Evolutionary conservation across 2,797 vertebrate genomes (phyloP).

Genomic region (Hypotaenidia okinawae): DNA sequence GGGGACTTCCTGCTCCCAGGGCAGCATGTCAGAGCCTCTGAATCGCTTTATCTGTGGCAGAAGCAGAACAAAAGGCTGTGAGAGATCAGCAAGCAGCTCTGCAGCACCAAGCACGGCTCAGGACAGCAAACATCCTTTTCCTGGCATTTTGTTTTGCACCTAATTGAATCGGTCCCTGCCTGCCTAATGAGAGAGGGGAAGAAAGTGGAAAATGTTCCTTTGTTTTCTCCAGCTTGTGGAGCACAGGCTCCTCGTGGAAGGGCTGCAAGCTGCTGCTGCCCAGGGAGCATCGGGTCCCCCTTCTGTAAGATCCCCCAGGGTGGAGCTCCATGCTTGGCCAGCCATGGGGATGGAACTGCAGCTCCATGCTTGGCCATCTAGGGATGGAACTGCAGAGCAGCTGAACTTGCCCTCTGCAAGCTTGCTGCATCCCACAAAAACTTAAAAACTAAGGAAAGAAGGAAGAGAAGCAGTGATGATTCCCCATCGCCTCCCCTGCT

Average conservation of each 20-base stretch:
- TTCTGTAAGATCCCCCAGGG: background rate
- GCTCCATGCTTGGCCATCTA: background rate
- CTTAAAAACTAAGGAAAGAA: too few relatives aligned
- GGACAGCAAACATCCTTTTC: conserved; percentile 35
- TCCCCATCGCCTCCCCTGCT: background rate
- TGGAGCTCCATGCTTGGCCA: background rate
- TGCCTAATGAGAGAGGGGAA: background rate
- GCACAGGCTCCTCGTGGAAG: background rate
- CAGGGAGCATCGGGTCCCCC: background rate
- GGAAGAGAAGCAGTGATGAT: background rate
- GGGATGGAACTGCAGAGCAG: background rate
- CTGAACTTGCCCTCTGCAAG: background rate
- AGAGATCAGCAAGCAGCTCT: background rate
- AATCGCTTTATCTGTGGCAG: conserved; percentile 69
- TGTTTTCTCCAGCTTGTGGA: background rate
- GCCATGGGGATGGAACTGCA: background rate
- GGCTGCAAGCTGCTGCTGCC: background rate
- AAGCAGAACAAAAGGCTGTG: conserved; percentile 42
- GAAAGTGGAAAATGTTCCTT: background rate
- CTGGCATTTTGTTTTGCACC: conserved; percentile 30
- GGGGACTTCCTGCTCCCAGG: conserved; percentile 9
- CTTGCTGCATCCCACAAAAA: background rate
- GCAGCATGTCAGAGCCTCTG: conserved; percentile 52
- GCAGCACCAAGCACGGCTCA: background rate
- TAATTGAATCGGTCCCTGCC: background rate